A percentile compares a stretch with the other conserved stretches of the same genome.
These are phyloP conservation scores for Sarcophaga caerulescens DNA, from an alignment of 2,888 invertebrate species.

Conservation along the genomic window DNA sequence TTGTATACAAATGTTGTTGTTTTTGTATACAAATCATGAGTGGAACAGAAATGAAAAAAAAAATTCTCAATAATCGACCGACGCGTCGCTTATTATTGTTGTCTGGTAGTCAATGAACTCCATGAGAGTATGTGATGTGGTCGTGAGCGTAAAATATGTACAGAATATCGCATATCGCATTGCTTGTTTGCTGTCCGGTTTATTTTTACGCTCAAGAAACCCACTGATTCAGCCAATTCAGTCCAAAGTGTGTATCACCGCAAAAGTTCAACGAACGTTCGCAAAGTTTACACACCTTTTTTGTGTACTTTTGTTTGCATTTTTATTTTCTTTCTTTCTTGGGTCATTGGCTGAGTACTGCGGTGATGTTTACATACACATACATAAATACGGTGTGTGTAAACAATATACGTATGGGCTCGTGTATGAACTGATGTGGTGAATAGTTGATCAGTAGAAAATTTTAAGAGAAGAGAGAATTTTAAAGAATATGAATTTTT, in stretches of 20 bases:
- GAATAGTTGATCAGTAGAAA: neutral
- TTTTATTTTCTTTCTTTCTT: neutral
- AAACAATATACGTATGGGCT: neutral
- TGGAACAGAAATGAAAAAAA: neutral
- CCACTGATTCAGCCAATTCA: neutral
- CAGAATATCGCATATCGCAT: neutral
- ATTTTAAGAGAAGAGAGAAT: no score
- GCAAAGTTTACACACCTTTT: conserved; percentile 34
- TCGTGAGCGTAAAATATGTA: neutral
- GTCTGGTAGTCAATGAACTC: conserved; percentile 59
- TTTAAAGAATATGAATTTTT: neutral
- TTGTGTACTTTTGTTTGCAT: conserved; percentile 18
- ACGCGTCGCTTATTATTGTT: conserved; percentile 47
- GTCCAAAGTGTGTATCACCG: neutral
- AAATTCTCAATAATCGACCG: conserved; percentile 10
- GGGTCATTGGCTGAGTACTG: conserved; percentile 22
- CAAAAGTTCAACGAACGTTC: conserved; percentile 56
- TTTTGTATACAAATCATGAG: neutral
- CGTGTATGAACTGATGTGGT: no score
- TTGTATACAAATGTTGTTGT: no score
- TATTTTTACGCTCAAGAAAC: conserved; percentile 24
- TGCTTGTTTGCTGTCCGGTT: conserved; percentile 12
- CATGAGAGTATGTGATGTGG: conserved; percentile 12
- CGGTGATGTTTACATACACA: neutral
- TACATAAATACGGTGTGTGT: neutral